Evolutionary conservation across 2,113 vertebrate species (phyloP).

Genomic region (Acanthisitta chloris): DNA sequence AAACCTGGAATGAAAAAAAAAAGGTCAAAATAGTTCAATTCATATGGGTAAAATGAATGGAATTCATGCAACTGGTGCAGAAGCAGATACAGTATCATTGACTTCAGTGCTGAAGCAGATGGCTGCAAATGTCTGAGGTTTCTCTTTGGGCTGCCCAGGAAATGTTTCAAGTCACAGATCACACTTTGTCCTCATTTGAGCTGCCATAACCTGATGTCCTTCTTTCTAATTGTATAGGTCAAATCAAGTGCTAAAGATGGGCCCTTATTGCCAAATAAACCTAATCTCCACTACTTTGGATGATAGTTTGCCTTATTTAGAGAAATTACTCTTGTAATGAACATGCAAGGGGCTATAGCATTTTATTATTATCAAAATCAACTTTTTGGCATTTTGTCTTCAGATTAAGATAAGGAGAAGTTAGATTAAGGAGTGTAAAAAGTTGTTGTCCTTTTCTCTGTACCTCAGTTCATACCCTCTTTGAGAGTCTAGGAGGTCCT

Average conservation of each 20-base stretch:
- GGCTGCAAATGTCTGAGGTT: not conserved
- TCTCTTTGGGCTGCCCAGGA: not conserved
- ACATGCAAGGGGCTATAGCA: not conserved
- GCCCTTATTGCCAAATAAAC: not conserved
- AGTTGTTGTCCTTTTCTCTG: not conserved
- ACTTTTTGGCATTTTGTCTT: not conserved
- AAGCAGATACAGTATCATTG: not conserved
- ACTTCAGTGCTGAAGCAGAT: not conserved
- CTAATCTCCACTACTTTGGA: not conserved
- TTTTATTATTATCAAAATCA: not conserved
- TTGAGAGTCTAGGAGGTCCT: not conserved
- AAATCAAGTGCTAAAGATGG: not conserved
- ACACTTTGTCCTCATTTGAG: not conserved
- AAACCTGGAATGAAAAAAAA: not conserved
- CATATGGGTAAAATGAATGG: not conserved
- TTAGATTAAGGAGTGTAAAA: not conserved
- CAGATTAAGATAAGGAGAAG: not conserved
- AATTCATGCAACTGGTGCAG: not conserved
- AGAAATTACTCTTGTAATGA: not conserved
- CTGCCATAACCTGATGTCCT: not conserved
- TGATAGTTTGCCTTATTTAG: not conserved
- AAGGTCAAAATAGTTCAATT: no score
- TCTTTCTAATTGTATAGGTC: not conserved
- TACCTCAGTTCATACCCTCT: not conserved
- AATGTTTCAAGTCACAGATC: not conserved